A percentile compares a stretch with the other conserved stretches of the same genome.
These are phyloP conservation scores for Leptobrachium leishanense DNA, from an alignment of 2,113 vertebrate genomes.

Conservation along the genomic window DNA sequence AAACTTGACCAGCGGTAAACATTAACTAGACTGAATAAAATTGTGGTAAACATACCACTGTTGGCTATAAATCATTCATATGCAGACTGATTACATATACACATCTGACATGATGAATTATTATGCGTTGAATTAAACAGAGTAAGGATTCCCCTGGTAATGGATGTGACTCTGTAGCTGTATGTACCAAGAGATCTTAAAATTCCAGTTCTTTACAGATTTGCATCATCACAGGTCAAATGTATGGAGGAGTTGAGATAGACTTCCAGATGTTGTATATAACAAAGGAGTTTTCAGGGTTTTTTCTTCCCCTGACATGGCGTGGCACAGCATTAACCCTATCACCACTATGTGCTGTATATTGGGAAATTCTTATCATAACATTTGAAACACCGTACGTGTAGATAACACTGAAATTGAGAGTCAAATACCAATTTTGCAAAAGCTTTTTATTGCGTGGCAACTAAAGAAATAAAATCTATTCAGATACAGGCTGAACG, in stretches of 20 bases:
- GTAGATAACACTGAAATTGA: too few species aligned
- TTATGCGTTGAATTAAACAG: background rate
- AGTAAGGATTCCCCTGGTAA: background rate
- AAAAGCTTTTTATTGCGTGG: too few species aligned
- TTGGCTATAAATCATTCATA: background rate
- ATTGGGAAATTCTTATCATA: too few species aligned
- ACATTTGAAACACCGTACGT: too few species aligned
- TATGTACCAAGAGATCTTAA: background rate
- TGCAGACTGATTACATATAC: conserved; percentile 1
- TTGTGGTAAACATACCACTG: background rate
- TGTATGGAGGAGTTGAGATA: background rate
- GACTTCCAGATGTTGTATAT: background rate
- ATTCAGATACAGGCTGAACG: too few species aligned
- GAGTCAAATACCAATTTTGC: too few species aligned
- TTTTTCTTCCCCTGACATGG: background rate
- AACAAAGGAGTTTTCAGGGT: background rate
- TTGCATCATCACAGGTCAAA: background rate
- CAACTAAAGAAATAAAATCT: too few species aligned
- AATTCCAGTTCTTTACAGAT: background rate
- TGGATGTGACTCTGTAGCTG: background rate
- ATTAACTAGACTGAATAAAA: background rate
- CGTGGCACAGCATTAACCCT: too few species aligned
- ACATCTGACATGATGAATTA: background rate
- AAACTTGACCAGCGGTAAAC: background rate
- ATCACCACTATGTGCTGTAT: too few species aligned